These are phyloP conservation scores for Cryptoprocta ferox DNA, from an alignment of 2,797 vertebrate genomes.

Conservation along the genomic window DNA sequence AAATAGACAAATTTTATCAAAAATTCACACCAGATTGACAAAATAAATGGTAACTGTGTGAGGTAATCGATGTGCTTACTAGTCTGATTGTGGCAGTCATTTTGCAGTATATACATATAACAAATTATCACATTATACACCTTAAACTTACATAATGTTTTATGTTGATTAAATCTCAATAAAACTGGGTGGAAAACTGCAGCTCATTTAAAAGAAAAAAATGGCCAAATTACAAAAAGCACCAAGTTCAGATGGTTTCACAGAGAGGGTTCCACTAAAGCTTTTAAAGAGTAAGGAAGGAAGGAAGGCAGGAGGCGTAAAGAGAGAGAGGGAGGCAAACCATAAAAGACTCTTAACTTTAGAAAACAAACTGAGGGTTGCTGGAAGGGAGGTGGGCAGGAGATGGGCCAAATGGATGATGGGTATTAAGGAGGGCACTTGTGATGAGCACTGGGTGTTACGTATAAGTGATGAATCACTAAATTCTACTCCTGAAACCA, in stretches of 20 bases:
- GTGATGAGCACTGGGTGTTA: too few species aligned
- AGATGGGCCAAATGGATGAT: too few species aligned
- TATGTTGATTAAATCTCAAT: not conserved
- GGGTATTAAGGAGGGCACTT: too few species aligned
- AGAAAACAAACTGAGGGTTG: too few species aligned
- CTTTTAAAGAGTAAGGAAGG: not conserved
- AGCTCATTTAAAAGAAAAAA: not conserved
- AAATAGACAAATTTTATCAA: not conserved
- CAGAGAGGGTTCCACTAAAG: not conserved
- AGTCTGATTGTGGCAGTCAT: not conserved
- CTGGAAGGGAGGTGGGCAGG: too few species aligned
- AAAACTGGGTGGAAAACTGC: not conserved
- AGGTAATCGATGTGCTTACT: not conserved
- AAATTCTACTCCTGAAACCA: too few species aligned
- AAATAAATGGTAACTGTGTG: not conserved
- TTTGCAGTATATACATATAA: not conserved
- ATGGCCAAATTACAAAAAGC: not conserved
- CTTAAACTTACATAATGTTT: not conserved
- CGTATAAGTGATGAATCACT: too few species aligned
- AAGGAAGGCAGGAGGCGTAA: too few species aligned
- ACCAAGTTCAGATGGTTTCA: not conserved
- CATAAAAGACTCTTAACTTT: too few species aligned
- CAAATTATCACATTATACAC: not conserved
- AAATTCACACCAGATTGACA: not conserved
- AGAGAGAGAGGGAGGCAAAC: too few species aligned